Conservation (phyloP, 2,113 vertebrate genomes). For the Lagopus muta region DNA sequence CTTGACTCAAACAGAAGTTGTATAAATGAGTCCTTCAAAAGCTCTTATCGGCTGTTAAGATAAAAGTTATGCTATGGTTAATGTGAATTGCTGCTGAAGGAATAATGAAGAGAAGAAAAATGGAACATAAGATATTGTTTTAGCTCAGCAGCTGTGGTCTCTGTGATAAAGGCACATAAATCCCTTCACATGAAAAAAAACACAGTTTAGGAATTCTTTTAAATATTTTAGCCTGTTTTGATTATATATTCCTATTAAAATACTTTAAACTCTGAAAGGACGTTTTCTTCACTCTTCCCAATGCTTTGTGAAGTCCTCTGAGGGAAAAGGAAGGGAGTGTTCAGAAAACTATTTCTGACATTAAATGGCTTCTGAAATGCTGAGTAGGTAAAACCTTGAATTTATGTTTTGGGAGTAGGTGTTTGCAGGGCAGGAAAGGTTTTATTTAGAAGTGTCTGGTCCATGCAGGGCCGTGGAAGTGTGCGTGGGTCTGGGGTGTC, state of each 20-base stretch:
- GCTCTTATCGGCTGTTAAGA: not conserved
- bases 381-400: not conserved
- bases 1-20: not conserved
- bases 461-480: not conserved
- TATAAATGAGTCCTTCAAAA: not conserved
- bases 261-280: not conserved
- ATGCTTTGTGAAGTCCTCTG: not conserved
- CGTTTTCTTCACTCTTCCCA: not conserved
- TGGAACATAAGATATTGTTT: not conserved
- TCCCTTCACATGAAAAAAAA: not conserved
- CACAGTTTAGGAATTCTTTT: not conserved
- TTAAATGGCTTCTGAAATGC: not conserved
- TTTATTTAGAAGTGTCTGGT: not conserved
- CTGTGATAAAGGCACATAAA: not conserved
- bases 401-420: not conserved
- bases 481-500: not conserved
- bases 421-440: not conserved
- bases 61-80: not conserved
- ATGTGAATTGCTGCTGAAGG: not conserved
- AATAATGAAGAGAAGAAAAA: not conserved
- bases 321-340: not conserved
- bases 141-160: conserved; percentile 36
- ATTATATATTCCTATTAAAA: not conserved
- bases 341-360: not conserved
- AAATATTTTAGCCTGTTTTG: not conserved